Evolutionary conservation across 2,797 vertebrate species (phyloP).

Genomic region (Betta splendens): DNA sequence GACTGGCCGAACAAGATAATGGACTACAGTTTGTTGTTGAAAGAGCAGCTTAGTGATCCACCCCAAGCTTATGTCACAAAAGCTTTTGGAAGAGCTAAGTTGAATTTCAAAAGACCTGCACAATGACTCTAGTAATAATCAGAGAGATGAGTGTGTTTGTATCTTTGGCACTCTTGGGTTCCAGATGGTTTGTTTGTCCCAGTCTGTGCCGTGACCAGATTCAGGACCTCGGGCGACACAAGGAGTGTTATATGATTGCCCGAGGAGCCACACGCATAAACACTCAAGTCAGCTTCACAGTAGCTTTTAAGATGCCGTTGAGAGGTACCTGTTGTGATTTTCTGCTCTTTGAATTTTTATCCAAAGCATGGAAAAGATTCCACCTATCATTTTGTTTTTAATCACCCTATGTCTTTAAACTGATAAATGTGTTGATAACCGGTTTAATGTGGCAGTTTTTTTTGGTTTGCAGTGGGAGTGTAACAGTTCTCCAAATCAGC

Average conservation of each 20-base stretch:
- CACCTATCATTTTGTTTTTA: not conserved
- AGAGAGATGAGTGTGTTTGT: conserved; percentile 6
- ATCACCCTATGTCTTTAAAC: not conserved
- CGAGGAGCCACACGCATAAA: conserved; percentile 39
- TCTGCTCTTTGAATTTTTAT: not conserved
- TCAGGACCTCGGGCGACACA: conserved; percentile 21
- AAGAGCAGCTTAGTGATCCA: not conserved
- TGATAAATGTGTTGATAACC: conserved; percentile 3
- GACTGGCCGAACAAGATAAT: not conserved
- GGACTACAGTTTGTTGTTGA: not conserved
- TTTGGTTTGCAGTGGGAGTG: not conserved
- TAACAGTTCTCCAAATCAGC: too few relatives aligned
- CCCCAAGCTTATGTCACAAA: not conserved
- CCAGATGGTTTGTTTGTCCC: conserved; percentile 28
- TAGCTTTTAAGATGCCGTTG: conserved; percentile 44
- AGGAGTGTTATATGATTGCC: conserved; percentile 50
- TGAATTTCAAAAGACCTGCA: too few relatives aligned
- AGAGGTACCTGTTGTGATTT: conserved; percentile 10
- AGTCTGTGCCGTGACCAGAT: conserved; percentile 18
- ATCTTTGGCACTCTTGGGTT: conserved; percentile 7
- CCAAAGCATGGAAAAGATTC: conserved; percentile 4
- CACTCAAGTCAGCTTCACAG: conserved; percentile 24
- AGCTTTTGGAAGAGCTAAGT: not conserved
- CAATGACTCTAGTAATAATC: too few relatives aligned
- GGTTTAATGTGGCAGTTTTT: too few relatives aligned